Conservation (phyloP, 2,797 vertebrate species). For the Melanogrammus aeglefinus region DNA sequence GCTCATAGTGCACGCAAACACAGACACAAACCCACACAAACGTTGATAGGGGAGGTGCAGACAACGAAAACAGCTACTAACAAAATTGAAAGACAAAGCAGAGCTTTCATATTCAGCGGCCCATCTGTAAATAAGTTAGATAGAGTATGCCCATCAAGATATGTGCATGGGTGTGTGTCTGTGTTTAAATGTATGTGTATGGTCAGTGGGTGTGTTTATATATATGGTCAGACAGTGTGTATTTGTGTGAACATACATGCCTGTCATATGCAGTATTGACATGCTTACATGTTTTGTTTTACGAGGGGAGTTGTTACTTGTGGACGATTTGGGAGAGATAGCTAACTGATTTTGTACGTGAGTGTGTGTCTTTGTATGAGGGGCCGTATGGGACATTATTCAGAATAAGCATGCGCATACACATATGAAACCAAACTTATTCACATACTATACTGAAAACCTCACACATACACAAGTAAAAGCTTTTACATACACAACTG, state of each 20-base stretch:
- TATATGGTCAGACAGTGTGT: background rate
- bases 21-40: conserved; percentile 12
- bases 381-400: too few relatives aligned
- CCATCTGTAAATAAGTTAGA: conserved; percentile 68
- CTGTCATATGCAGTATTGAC: conserved; percentile 9
- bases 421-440: too few relatives aligned
- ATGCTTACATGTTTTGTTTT: too few relatives aligned
- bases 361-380: too few relatives aligned
- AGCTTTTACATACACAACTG: too few relatives aligned
- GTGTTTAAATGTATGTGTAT: background rate
- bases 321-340: too few relatives aligned
- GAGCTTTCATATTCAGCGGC: conserved; percentile 65
- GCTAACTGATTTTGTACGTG: too few relatives aligned
- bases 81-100: conserved; percentile 59
- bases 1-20: background rate
- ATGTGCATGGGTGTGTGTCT: conserved; percentile 14
- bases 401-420: too few relatives aligned
- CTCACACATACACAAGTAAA: too few relatives aligned
- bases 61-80: conserved; percentile 50
- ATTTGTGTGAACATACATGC: conserved; percentile 2
- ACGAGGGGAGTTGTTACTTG: too few relatives aligned
- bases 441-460: too few relatives aligned
- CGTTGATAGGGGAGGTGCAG: conserved; percentile 43
- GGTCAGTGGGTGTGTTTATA: background rate
- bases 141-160: conserved; percentile 10